Conservation (phyloP, 2,888 invertebrate genomes). For the Erebia epiphron region DNA sequence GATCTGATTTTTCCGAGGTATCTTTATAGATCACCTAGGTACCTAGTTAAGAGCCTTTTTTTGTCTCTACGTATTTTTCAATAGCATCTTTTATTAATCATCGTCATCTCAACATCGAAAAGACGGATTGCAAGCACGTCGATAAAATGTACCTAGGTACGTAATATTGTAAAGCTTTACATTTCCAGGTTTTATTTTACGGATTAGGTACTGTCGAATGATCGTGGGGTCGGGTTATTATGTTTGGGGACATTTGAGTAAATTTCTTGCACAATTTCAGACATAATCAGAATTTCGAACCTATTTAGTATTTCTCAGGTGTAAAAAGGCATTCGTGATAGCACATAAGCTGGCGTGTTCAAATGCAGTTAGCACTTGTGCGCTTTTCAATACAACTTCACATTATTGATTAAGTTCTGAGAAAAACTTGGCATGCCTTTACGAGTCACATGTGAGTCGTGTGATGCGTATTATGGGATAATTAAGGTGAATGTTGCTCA, state of each 20-base stretch:
- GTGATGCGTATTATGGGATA: constrained; percentile 43
- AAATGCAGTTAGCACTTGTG: constrained; percentile 55
- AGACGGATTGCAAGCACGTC: no score
- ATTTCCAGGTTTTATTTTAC: no score
- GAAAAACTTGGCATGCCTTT: constrained; percentile 65
- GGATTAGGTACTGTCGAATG: neutral
- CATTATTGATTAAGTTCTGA: constrained; percentile 69
- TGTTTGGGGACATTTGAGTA: neutral
- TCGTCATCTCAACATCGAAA: no score
- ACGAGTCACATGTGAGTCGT: constrained; percentile 45
- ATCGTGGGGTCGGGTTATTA: no score
- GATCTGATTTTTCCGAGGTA: neutral
- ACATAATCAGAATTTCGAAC: constrained; percentile 7
- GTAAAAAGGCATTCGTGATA: constrained; percentile 27
- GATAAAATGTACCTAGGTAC: no score
- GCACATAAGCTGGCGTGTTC: constrained; percentile 56
- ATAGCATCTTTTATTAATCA: neutral
- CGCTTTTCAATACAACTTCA: constrained; percentile 65
- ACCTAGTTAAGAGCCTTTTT: neutral
- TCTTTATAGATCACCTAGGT: no score
- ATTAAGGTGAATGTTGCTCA: constrained; percentile 44
- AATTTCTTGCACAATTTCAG: neutral
- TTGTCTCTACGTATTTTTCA: neutral
- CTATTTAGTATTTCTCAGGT: constrained; percentile 15
- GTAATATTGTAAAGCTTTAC: no score